These are phyloP conservation scores for Rhadinocentrus ornatus DNA, from an alignment of 2,797 vertebrate species.

Conservation along the genomic window DNA sequence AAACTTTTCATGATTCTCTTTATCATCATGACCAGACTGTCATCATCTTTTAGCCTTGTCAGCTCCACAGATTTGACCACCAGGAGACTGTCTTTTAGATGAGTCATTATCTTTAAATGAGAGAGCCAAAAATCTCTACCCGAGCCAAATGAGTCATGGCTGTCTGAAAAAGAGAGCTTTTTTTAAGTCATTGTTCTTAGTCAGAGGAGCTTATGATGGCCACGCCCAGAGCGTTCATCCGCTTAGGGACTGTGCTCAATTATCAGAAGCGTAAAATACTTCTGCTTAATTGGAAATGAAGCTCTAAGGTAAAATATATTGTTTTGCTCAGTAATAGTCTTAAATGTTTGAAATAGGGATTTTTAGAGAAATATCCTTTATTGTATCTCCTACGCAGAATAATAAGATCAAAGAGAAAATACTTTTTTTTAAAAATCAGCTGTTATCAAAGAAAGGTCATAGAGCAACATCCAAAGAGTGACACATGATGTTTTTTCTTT, in stretches of 20 bases:
- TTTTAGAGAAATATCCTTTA: too few relatives aligned
- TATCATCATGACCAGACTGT: conserved; percentile 2
- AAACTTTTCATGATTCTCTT: conserved; percentile 3
- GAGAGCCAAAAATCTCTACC: conserved; percentile 43
- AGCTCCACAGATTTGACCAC: conserved; percentile 40
- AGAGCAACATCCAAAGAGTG: conserved; percentile 6
- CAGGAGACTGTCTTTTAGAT: conserved; percentile 23
- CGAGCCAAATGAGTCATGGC: conserved; percentile 50
- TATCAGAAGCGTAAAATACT: conserved; percentile 31
- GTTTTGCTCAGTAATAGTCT: conserved; percentile 23
- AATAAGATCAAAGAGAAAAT: not conserved
- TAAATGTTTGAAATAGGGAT: too few relatives aligned
- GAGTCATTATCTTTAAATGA: conserved; percentile 55
- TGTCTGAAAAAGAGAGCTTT: conserved; percentile 48
- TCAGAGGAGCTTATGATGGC: conserved; percentile 40
- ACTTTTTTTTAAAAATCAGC: conserved; percentile 3
- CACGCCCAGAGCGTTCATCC: not conserved
- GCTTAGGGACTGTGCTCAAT: conserved; percentile 25
- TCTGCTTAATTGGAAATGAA: conserved; percentile 55
- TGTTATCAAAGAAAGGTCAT: conserved; percentile 10
- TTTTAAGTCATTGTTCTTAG: conserved; percentile 51
- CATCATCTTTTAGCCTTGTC: conserved; percentile 21
- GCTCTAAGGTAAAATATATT: conserved; percentile 51
- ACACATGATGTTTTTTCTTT: conserved; percentile 1
- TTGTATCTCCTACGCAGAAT: conserved; percentile 12